Base-by-base conservation (phyloP, 2,797 vertebrate genomes). In the Chelon auratus region DNA sequence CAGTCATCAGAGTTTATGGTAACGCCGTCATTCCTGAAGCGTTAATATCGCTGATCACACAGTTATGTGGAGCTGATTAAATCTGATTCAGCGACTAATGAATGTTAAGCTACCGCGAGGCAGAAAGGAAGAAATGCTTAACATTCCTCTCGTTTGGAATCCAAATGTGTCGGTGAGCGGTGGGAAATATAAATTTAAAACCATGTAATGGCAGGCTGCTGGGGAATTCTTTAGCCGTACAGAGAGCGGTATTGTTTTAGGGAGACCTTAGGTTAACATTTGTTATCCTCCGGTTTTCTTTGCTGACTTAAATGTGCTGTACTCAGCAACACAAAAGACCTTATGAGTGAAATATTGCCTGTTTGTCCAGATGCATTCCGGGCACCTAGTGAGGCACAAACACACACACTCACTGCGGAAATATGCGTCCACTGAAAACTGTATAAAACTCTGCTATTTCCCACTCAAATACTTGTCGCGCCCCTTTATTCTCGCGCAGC, bases 261-360 rank as follows among this genome's bases (percentile, higher is more conserved):
- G 42, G 75, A 63, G 75, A 69, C 75, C 66, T 81, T 80, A 68
- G 69, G 54, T 78, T 86, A 84, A 89, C 91, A 72, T 89, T 89
- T 88, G 81, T 88, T 83, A 73, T 63, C 74, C 77, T 78, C 39
- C 22, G 40, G 60, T 83, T 79, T 80, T 90, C 81, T 89, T 82
- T 69, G 54, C 55, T 52, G 82, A 82, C 86, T 82, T 82, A 85
- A 89, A 88, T 78, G 60, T 81, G 81, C 62, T 64, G 72, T 9
- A 54, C 66, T 83, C 75, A 83, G 70, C 47, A 55, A 69, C 79
- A 89, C 83, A 90, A 86, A 87, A 67, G 81, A 62, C 72, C 65
- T 59, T 78, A 68, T 26, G 82, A 80, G 77, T 90, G 87, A 91
- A 88, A 85, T 88, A 90, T 89, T 76, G 86, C 71, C 71, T 87